Percentiles rank a stretch among this genome's conserved stretches.
These are phyloP conservation scores for Microdon myrmicae DNA, from an alignment of 2,888 invertebrate species.

Conservation along the genomic window DNA sequence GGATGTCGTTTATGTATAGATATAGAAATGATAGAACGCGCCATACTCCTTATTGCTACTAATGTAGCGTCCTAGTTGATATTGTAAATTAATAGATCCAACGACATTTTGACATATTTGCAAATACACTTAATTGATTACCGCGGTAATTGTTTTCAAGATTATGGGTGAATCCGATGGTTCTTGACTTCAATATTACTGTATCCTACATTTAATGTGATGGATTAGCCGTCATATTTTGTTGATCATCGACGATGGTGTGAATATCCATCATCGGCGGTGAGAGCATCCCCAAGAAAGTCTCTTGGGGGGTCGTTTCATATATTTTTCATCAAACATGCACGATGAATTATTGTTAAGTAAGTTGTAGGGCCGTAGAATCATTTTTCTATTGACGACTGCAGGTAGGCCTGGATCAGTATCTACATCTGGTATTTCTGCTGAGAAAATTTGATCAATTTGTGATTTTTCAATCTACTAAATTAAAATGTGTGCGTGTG, in stretches of 20 bases:
- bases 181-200: conserved; percentile 54
- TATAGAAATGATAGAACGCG: too few relatives aligned
- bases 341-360: conserved; percentile 55
- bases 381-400: conserved; percentile 55
- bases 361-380: conserved; percentile 62
- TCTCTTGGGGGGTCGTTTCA: conserved; percentile 57
- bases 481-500: too few relatives aligned
- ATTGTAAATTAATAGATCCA: too few relatives aligned
- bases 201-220: conserved; percentile 24
- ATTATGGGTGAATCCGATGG: conserved; percentile 60
- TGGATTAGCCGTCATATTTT: conserved; percentile 26
- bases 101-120: too few relatives aligned
- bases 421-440: conserved; percentile 54
- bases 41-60: too few relatives aligned
- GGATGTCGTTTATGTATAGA: too few relatives aligned
- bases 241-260: conserved; percentile 37
- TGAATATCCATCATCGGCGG: conserved; percentile 21
- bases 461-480: too few relatives aligned
- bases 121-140: too few relatives aligned
- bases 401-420: conserved; percentile 56
- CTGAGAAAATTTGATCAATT: too few relatives aligned
- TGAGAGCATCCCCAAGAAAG: conserved; percentile 10
- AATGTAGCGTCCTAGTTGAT: too few relatives aligned
- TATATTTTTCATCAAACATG: conserved; percentile 60
- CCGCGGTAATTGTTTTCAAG: too few relatives aligned